A percentile compares a stretch with the other conserved stretches of the same genome.
phyloP scores from a whole-genome alignment of 2,113 vertebrate species.

The Rhinolophus ferrumequinum region DNA sequence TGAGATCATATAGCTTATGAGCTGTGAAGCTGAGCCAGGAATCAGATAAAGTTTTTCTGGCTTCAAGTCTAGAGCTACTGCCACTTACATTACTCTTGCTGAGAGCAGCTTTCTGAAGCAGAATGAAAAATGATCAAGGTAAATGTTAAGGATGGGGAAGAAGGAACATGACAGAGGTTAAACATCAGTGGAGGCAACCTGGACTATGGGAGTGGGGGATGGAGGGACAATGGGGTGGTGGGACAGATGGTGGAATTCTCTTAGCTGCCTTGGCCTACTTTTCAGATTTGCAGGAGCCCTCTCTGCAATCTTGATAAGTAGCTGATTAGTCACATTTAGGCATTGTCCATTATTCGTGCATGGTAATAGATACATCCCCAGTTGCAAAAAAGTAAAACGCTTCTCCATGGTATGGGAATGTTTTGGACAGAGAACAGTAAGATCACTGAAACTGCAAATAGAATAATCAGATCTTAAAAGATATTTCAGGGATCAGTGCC shows the following conservation, averaged over 20 bases:
- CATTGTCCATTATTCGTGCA: background rate
- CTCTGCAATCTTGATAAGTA: background rate
- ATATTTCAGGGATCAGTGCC: background rate
- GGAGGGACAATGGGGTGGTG: background rate
- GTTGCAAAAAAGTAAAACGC: background rate
- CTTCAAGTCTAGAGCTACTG: background rate
- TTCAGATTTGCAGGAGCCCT: background rate
- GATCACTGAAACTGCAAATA: background rate
- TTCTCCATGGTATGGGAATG: background rate
- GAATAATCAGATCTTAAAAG: background rate
- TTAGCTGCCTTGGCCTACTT: background rate
- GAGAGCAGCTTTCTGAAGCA: background rate
- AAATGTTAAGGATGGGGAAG: background rate
- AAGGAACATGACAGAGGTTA: background rate
- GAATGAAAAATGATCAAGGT: background rate
- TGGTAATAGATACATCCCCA: background rate
- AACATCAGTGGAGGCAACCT: background rate
- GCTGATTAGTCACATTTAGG: background rate
- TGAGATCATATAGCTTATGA: background rate
- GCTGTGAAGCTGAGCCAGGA: background rate
- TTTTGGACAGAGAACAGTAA: background rate
- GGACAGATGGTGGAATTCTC: accelerated
- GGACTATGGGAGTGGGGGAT: background rate
- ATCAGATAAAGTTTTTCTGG: background rate
- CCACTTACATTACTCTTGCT: background rate